Conservation (phyloP, 53 echinoderm and acorn worm genomes). For the Astropecten irregularis region DNA sequence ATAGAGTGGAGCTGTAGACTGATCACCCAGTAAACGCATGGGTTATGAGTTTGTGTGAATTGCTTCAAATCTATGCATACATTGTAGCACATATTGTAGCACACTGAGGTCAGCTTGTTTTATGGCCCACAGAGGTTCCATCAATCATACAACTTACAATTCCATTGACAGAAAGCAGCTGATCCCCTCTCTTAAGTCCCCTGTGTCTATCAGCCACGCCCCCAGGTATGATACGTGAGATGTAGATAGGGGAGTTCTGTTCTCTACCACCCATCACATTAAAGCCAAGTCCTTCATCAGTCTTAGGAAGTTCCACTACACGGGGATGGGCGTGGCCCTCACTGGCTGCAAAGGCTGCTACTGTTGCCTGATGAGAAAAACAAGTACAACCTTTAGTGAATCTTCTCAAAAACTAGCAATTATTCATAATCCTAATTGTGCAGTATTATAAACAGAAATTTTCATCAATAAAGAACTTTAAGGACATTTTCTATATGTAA, state of each 20-base stretch:
- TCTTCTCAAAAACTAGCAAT: too few relatives aligned
- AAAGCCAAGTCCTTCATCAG: slow-evolving; percentile 94
- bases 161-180: slow-evolving; percentile 92
- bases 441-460: too few relatives aligned
- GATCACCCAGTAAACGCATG: too few relatives aligned
- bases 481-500: too few relatives aligned
- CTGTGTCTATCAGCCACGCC: slow-evolving; percentile 95
- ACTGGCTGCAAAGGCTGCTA: slow-evolving; percentile 97
- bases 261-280: slow-evolving; percentile 98
- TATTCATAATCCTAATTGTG: background rate
- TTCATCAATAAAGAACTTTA: too few relatives aligned
- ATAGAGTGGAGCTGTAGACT: too few relatives aligned
- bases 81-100: too few relatives aligned
- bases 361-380: slow-evolving; percentile 79
- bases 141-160: slow-evolving; percentile 90
- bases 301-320: slow-evolving; percentile 96
- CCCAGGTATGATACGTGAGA: slow-evolving; percentile 96
- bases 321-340: slow-evolving; percentile 98
- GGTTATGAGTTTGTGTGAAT: too few relatives aligned
- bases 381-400: background rate
- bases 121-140: too few relatives aligned
- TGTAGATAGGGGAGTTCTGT: slow-evolving; percentile 97
- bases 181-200: slow-evolving; percentile 94
- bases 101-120: too few relatives aligned
- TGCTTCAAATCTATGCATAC: too few relatives aligned